These are phyloP conservation scores for Cacoxenus indagator DNA, from an alignment of 2,888 invertebrate species.

Conservation along the genomic window DNA sequence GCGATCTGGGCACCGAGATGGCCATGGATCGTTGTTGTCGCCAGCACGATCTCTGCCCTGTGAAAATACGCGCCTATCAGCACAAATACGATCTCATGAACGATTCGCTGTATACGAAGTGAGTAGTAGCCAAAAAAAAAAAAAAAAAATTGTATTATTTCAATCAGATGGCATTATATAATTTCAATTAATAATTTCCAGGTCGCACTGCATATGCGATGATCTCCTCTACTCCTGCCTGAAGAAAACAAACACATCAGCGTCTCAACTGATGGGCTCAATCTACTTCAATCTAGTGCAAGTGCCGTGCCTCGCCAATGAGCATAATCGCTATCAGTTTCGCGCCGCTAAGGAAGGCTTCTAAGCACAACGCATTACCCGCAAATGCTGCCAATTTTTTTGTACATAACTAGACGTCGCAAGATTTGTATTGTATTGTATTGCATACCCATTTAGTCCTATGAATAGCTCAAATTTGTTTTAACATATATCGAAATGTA, in stretches of 20 bases:
- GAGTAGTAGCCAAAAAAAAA: conserved; percentile 47
- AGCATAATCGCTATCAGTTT: conserved; percentile 58
- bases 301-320: conserved; percentile 67
- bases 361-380: conserved; percentile 34
- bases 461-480: neutral
- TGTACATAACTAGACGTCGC: neutral
- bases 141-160: neutral
- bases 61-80: conserved; percentile 76
- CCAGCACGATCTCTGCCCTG: conserved; percentile 91
- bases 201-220: conserved; percentile 91
- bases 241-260: conserved; percentile 80
- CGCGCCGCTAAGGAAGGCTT: conserved; percentile 68
- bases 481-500: too few species aligned
- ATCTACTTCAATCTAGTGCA: conserved; percentile 88
- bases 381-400: neutral
- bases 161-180: neutral
- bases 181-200: conserved; percentile 48
- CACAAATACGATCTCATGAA: conserved; percentile 86
- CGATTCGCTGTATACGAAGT: conserved; percentile 87
- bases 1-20: conserved; percentile 82
- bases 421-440: neutral
- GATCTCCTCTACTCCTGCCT: conserved; percentile 86
- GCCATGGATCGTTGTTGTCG: conserved; percentile 88
- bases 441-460: neutral
- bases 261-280: conserved; percentile 82